Conservation (phyloP, 2,888 invertebrate species). For the Cremastinae sp. region DNA sequence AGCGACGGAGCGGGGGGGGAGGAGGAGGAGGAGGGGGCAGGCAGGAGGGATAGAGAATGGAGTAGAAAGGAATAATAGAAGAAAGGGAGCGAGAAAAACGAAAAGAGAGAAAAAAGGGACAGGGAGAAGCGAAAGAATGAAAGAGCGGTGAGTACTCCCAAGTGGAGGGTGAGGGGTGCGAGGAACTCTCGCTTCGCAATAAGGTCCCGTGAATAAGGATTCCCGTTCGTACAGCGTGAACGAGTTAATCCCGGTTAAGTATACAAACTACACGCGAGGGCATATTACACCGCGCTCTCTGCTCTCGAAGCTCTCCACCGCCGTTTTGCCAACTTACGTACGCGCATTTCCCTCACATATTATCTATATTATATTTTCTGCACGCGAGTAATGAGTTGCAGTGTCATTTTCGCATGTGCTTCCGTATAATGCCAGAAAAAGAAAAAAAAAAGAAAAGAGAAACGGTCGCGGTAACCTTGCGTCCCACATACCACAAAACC, state of each 20-base stretch:
- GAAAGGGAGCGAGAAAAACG: constrained; percentile 30
- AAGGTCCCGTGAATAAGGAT: constrained; percentile 26
- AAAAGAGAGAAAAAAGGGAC: constrained; percentile 1
- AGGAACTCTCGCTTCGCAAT: constrained; percentile 44
- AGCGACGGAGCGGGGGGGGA: neutral
- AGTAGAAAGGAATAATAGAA: constrained; percentile 1
- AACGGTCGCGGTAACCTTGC: constrained; percentile 1
- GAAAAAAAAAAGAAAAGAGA: no score
- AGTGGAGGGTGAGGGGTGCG: constrained; percentile 27
- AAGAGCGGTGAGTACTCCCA: constrained; percentile 24
- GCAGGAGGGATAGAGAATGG: constrained; percentile 5
- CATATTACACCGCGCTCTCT: constrained; percentile 59
- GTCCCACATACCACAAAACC: no score
- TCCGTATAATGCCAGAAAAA: constrained; percentile 5
- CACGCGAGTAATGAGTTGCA: neutral
- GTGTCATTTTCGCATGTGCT: constrained; percentile 20
- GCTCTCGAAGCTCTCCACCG: constrained; percentile 35
- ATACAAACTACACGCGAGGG: constrained; percentile 62
- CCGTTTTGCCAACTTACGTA: constrained; percentile 4
- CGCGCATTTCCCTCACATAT: constrained; percentile 1
- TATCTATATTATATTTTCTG: neutral
- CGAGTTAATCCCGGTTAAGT: constrained; percentile 63
- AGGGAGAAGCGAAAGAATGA: constrained; percentile 5
- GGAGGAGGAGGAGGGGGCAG: neutral
- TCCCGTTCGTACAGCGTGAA: constrained; percentile 25